These are phyloP conservation scores for Amphilophus citrinellus DNA, from an alignment of 2,113 vertebrate genomes.

Conservation along the genomic window DNA sequence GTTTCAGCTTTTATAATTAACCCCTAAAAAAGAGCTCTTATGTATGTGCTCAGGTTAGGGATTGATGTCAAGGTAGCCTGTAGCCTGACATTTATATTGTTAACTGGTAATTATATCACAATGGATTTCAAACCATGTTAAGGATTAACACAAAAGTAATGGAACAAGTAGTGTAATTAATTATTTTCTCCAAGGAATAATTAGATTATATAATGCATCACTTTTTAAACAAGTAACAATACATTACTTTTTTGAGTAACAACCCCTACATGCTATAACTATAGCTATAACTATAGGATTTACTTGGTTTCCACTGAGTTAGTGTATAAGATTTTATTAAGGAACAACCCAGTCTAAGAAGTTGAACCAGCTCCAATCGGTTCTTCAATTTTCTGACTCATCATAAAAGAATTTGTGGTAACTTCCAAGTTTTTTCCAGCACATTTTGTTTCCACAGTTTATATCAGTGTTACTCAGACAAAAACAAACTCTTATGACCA, in stretches of 20 bases:
- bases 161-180: too few species aligned
- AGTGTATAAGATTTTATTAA: background rate
- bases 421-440: background rate
- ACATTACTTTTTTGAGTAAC: fast-evolving
- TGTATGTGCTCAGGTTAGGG: background rate
- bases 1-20: too few species aligned
- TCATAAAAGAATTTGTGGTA: background rate
- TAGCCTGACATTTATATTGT: background rate
- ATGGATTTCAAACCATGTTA: background rate
- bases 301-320: background rate
- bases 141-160: background rate
- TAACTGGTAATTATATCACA: background rate
- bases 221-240: background rate
- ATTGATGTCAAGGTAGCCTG: background rate
- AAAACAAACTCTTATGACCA: background rate
- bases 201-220: background rate
- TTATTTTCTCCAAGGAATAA: background rate
- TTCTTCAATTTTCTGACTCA: background rate
- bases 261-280: background rate
- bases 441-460: background rate
- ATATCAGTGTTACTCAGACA: background rate
- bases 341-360: background rate
- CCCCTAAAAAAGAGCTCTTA: too few species aligned
- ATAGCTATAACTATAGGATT: background rate
- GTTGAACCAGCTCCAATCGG: background rate